These are phyloP conservation scores for Drosophila tropicalis DNA, from an alignment of 1,140 invertebrate species.

Conservation along the genomic window DNA sequence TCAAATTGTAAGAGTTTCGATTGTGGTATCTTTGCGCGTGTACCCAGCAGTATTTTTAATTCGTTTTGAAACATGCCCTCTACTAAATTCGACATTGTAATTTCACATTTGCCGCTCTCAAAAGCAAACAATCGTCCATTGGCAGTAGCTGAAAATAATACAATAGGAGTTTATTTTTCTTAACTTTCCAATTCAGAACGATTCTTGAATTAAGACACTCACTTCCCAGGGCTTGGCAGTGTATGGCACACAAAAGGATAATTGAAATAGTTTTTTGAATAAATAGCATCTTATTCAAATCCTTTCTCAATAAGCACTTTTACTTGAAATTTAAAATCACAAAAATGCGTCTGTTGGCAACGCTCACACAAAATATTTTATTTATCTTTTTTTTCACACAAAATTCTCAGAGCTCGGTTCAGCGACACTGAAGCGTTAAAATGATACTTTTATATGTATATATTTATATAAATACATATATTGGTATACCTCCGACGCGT, in stretches of 20 bases:
- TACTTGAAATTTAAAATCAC: not conserved
- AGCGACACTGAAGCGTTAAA: conserved; percentile 10
- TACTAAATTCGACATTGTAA: conserved; percentile 52
- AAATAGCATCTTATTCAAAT: not conserved
- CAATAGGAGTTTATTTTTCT: not conserved
- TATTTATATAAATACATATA: not conserved
- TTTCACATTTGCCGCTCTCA: conserved; percentile 66
- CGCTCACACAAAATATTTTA: not conserved
- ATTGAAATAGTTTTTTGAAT: not conserved
- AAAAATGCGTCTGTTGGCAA: not conserved
- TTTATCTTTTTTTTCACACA: conserved; percentile 1
- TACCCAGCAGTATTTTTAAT: conserved; percentile 35
- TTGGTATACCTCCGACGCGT: conserved; percentile 50
- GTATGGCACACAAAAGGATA: not conserved
- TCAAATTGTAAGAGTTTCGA: conserved; percentile 63
- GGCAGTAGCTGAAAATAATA: conserved; percentile 1
- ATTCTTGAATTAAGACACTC: not conserved
- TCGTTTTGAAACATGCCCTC: conserved; percentile 48
- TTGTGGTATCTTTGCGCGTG: conserved; percentile 14
- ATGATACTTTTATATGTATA: not conserved
- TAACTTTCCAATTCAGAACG: not conserved
- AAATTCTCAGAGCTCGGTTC: conserved; percentile 2
- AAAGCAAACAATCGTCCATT: conserved; percentile 56
- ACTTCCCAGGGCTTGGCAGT: not conserved
- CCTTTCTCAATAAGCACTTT: not conserved